A percentile compares a stretch with the other conserved stretches of the same genome.
phyloP scores from a whole-genome alignment of 35 echinoderm and acorn worm genomes.

The Antedon bifida region DNA sequence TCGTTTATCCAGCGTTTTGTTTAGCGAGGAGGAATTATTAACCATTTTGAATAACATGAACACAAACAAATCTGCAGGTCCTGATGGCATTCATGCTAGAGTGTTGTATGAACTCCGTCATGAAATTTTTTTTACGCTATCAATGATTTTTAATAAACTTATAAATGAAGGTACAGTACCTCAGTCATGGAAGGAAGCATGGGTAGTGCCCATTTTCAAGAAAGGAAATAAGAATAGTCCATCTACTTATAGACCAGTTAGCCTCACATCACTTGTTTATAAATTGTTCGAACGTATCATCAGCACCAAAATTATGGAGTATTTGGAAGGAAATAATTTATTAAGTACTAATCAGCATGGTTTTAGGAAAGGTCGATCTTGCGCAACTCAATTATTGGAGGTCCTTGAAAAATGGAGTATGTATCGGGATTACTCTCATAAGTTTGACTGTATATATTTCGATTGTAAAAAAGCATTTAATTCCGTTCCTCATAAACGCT shows the following conservation, averaged over 20 bases:
- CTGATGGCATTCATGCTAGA: neutral
- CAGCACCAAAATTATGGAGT: neutral
- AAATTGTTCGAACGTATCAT: neutral
- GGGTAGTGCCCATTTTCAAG: neutral
- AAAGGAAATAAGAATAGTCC: neutral
- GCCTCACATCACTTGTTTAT: neutral
- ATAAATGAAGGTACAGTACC: neutral
- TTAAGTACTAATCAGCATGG: neutral
- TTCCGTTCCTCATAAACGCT: neutral
- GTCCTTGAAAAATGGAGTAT: neutral
- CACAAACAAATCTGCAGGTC: neutral
- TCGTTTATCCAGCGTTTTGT: neutral
- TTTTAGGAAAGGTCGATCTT: neutral
- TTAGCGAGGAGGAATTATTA: neutral
- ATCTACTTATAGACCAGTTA: neutral
- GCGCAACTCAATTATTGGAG: neutral
- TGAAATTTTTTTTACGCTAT: neutral
- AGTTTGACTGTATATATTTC: neutral
- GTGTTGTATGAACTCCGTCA: neutral
- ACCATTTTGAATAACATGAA: neutral
- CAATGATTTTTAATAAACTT: neutral
- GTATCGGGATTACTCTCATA: neutral
- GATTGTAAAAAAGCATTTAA: neutral
- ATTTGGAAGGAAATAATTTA: neutral
- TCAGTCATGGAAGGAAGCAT: neutral